Evolutionary conservation across 2,888 invertebrate species (phyloP).

Genomic region (Pseudoips prasinana): DNA sequence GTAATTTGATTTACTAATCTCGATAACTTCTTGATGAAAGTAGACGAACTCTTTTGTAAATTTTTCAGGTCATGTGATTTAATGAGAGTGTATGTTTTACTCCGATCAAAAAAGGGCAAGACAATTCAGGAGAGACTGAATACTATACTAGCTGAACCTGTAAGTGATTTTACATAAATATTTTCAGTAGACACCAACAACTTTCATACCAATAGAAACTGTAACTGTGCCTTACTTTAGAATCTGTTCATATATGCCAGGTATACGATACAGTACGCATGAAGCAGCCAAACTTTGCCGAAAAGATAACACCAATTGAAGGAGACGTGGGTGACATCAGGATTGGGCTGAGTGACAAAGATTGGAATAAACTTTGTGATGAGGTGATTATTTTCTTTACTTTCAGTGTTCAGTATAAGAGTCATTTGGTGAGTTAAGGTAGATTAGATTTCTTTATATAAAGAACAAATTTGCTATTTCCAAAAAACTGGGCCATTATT

Average conservation of each 20-base stretch:
- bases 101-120: slow-evolving; percentile 34
- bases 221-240: no score
- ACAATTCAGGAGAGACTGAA: slow-evolving; percentile 23
- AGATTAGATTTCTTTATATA: no score
- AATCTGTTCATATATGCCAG: slow-evolving; percentile 35
- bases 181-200: no score
- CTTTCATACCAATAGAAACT: no score
- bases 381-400: slow-evolving; percentile 25
- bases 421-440: no score
- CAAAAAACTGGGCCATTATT: no score
- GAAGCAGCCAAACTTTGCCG: slow-evolving; percentile 31
- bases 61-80: slow-evolving; percentile 30
- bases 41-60: no score
- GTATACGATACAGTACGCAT: slow-evolving; percentile 33
- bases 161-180: no score
- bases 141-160: slow-evolving; percentile 29
- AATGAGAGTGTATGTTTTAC: slow-evolving; percentile 28
- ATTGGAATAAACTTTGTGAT: slow-evolving; percentile 25
- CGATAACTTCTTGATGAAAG: no score
- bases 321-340: slow-evolving; percentile 31
- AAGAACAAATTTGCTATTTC: no score
- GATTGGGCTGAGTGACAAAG: slow-evolving; percentile 32
- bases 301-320: slow-evolving; percentile 29
- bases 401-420: no score
- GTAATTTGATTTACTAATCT: no score